phyloP scores from a whole-genome alignment of 2,888 invertebrate species.

The Drosophila sordidula region DNA sequence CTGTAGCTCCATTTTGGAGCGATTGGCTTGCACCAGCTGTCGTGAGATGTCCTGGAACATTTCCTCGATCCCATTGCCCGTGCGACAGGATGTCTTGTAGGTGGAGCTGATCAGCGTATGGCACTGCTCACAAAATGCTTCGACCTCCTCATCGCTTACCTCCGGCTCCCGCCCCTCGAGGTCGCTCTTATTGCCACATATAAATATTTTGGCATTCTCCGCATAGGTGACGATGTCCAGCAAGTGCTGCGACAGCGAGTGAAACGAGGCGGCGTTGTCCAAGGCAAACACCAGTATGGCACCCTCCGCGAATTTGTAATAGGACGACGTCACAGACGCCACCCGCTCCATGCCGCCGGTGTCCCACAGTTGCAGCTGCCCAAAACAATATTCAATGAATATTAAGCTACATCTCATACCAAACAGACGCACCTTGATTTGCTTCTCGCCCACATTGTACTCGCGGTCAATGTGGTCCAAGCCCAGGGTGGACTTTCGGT shows the following conservation, averaged over 20 bases:
- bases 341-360: slow-evolving; percentile 98
- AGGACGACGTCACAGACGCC: slow-evolving; percentile 96
- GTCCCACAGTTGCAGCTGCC: slow-evolving; percentile 96
- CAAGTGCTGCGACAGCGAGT: slow-evolving; percentile 95
- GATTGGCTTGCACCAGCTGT: slow-evolving; percentile 91
- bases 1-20: slow-evolving; percentile 93
- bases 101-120: slow-evolving; percentile 95
- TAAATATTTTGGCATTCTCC: slow-evolving; percentile 97
- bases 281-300: slow-evolving; percentile 96
- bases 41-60: slow-evolving; percentile 96
- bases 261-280: slow-evolving; percentile 96
- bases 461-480: slow-evolving; percentile 95
- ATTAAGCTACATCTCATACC: background rate
- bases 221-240: slow-evolving; percentile 97
- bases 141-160: slow-evolving; percentile 94
- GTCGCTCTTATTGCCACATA: slow-evolving; percentile 97
- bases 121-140: slow-evolving; percentile 96
- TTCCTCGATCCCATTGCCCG: slow-evolving; percentile 93
- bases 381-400: background rate
- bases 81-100: slow-evolving; percentile 96
- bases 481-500: slow-evolving; percentile 94
- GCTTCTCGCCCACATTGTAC: slow-evolving; percentile 90
- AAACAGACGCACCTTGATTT: slow-evolving; percentile 80
- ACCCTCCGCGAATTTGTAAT: slow-evolving; percentile 98
- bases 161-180: slow-evolving; percentile 90